A percentile compares a stretch with the other conserved stretches of the same genome.
These are phyloP conservation scores for Meganola albula DNA, from an alignment of 2,888 invertebrate species.

Conservation along the genomic window DNA sequence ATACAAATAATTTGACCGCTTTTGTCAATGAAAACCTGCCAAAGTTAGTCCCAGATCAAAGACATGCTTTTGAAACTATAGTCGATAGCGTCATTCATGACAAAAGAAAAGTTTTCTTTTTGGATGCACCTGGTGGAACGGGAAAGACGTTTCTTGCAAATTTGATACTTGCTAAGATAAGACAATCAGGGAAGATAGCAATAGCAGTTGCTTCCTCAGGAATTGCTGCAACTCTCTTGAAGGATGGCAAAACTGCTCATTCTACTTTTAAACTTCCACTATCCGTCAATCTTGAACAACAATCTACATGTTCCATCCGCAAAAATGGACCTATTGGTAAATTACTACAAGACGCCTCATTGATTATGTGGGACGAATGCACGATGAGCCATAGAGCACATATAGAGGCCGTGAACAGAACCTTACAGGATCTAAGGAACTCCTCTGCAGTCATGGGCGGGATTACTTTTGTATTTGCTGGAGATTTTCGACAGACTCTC, in stretches of 20 bases:
- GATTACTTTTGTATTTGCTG: slow-evolving; percentile 25
- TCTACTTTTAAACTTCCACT: slow-evolving; percentile 21
- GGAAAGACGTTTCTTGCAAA: slow-evolving; percentile 19
- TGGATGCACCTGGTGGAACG: slow-evolving; percentile 16
- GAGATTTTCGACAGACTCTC: slow-evolving; percentile 33
- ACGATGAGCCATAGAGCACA: slow-evolving; percentile 2
- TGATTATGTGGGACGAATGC: neutral
- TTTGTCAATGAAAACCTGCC: slow-evolving; percentile 11
- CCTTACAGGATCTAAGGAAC: slow-evolving; percentile 1
- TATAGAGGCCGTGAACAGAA: neutral
- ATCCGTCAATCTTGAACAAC: slow-evolving; percentile 4
- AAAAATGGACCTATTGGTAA: neutral
- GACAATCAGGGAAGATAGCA: slow-evolving; percentile 5
- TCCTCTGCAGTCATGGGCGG: slow-evolving; percentile 15
- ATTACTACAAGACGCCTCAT: neutral
- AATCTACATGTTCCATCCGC: neutral
- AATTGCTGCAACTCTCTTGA: slow-evolving; percentile 15
- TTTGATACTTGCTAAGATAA: slow-evolving; percentile 6
- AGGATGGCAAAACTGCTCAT: slow-evolving; percentile 16
- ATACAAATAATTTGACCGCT: neutral
- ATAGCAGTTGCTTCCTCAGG: slow-evolving; percentile 15
- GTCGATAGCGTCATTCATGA: slow-evolving; percentile 12
- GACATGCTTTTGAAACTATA: slow-evolving; percentile 15
- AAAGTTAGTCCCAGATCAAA: slow-evolving; percentile 21
- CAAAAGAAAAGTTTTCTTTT: slow-evolving; percentile 9